Base-by-base conservation (phyloP, 2,113 vertebrate genomes). In the Athene cunicularia region DNA sequence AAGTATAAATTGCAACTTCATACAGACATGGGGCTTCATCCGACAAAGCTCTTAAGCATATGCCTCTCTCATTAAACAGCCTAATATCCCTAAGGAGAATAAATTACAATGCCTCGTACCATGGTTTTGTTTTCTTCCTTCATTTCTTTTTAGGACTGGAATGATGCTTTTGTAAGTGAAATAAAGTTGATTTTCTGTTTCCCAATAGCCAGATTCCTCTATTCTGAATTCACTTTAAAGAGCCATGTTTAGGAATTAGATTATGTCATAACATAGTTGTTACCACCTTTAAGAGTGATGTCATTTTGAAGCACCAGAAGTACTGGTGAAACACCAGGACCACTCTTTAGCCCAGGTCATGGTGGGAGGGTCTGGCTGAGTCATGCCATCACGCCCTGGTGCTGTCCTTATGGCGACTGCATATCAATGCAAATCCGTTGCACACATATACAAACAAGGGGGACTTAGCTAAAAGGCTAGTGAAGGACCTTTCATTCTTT, bases 111-210 rank as follows among this genome's bases (percentile, higher is more conserved):
- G 33, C 39, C 53, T 95, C 13, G 2, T n/a, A 41, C 9, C n/a
- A 22, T 21, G 8, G 5, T 7, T 72, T 80, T 45, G 7, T 35
- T 90, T 76, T n/a, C 28, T 88, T 59, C 47, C 33, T 85, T 45
- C 1, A 14, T 79, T 86, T 77, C 21, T 50, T 92, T 62, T 53
- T 73, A 45, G 15, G 24, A 66, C 14, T 49, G 23, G 62, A 50
- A 7, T 8, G 2, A 6, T 75, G 33, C 19, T 58, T 71, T 66
- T 91, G 59, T 7, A 47, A 71, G 41, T 0, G 2, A 87, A 81
- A 85, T 72, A 22, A 84, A 83, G 15, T 47, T 53, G 14, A 37
- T 72, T 82, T 93, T 68, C 49, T 64, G 11, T 72, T 95, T 92
- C 35, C 30, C 9, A 30, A 11, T 23, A 49, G 39, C 18, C 45